phyloP scores from a whole-genome alignment of 1,140 invertebrate genomes.

The Lerema accius region DNA sequence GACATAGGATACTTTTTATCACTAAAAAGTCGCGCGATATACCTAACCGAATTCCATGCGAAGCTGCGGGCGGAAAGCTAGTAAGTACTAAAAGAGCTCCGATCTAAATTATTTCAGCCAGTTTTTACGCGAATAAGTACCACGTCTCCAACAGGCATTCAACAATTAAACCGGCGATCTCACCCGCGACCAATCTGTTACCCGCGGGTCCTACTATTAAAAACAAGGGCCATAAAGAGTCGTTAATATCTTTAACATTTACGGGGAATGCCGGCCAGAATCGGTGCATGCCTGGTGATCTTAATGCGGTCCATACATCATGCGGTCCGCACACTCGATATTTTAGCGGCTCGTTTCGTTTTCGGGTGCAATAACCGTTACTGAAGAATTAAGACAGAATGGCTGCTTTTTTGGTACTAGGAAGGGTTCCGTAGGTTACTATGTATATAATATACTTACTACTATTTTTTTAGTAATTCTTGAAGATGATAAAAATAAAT shows the following conservation, averaged over 20 bases:
- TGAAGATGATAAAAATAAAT: too few relatives aligned
- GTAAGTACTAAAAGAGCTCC: too few relatives aligned
- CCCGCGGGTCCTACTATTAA: conserved; percentile 21
- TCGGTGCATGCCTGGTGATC: conserved; percentile 24
- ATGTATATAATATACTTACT: too few relatives aligned
- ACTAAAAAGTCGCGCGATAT: too few relatives aligned
- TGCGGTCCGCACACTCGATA: conserved; percentile 37
- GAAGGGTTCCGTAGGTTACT: conserved; percentile 17
- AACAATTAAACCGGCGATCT: conserved; percentile 19
- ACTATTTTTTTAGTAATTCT: too few relatives aligned
- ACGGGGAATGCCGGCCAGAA: conserved; percentile 33
- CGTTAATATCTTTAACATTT: conserved; percentile 40
- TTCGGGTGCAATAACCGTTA: conserved; percentile 52
- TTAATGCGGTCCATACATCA: conserved; percentile 48
- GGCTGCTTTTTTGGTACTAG: not conserved
- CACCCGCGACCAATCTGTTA: conserved; percentile 1
- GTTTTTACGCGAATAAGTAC: too few relatives aligned
- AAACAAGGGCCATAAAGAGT: conserved; percentile 35
- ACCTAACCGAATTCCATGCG: too few relatives aligned
- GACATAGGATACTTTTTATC: too few relatives aligned
- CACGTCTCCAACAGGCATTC: too few relatives aligned
- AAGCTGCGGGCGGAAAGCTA: too few relatives aligned
- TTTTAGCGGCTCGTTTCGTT: conserved; percentile 48
- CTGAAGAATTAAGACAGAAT: conserved; percentile 39
- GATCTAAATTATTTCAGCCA: too few relatives aligned